phyloP scores from a whole-genome alignment of 2,113 vertebrate species.

The Azemiops feae region DNA sequence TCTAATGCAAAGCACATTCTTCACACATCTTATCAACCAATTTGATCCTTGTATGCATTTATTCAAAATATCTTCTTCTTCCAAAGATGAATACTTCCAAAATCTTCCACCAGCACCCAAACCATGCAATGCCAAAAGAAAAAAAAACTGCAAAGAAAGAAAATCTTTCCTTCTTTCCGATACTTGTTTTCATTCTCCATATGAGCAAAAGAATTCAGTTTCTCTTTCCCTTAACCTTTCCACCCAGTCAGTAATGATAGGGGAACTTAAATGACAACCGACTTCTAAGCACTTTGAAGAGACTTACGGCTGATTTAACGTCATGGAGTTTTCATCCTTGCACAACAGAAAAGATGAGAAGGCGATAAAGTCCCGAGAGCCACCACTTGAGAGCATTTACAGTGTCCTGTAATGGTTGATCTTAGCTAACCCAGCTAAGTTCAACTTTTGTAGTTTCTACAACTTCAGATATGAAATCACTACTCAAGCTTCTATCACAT shows the following conservation, averaged over 20 bases:
- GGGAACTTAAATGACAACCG: neutral
- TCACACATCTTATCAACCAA: neutral
- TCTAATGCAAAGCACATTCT: neutral
- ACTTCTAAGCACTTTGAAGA: neutral
- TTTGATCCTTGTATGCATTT: neutral
- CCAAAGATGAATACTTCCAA: neutral
- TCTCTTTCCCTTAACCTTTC: neutral
- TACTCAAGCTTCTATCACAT: neutral
- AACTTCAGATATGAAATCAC: neutral
- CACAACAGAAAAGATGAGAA: neutral
- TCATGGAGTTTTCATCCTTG: neutral
- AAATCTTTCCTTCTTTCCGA: neutral
- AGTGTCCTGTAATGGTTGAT: neutral
- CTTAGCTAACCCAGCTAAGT: neutral
- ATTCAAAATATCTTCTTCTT: neutral
- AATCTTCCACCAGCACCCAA: neutral
- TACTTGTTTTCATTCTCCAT: neutral
- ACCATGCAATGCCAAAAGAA: neutral
- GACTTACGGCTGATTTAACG: neutral
- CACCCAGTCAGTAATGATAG: neutral
- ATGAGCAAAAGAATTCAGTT: neutral
- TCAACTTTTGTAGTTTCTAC: neutral
- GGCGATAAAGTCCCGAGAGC: neutral
- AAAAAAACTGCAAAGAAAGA: neutral
- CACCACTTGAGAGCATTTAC: neutral